Evolutionary conservation across 2,797 vertebrate genomes (phyloP), one percentile per base, ranked within the genome.

Genomic region (Syncerus caffer): DNA sequence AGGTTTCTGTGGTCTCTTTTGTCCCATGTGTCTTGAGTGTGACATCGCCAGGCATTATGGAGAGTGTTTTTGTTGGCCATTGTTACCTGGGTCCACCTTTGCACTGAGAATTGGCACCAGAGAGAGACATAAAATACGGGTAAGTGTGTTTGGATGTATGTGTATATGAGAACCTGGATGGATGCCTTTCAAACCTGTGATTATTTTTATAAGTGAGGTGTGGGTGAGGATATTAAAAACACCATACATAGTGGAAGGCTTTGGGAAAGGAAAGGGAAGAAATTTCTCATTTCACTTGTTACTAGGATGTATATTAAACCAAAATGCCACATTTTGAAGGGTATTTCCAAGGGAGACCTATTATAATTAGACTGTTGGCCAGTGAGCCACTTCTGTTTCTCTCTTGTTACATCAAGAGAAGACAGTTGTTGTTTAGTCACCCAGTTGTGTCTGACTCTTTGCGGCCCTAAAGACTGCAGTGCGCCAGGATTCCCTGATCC

Each of bases 61-160:
- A 45, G 99, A 99, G 97, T 99, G 99, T 95, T 85, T 99, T 82
- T 99, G 99, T 97, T 98, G 99, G 98, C 99, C 99, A 14, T 94
- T 99, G 92, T 98, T 99, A 21, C 99, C 99, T 0, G 99, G 99
- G 31, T 99, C 99, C 93, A 99, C 99, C 15, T 98, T 99, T 51
- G 99, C 99, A 42, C 96, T 99, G 93, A 98, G 99, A 84, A 99
- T 99, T n/a, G 99, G 99, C 85, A 99, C 99, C 97, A 98, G 99
- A 97, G 99, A 99, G 98, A 98, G 99, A 82, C 99, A 99, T 98
- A 99, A 99, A 98, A 99, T 99, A 98, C 98, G 92, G 97, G 99
- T 99, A 98, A 99, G 99, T 98, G n/a, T 91, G 21, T 84, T 45
- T 92, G 45, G 93, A 85, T 21, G 25, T 57, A 4, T 53, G 21